Base-by-base conservation (phyloP, 1,140 invertebrate genomes). In the Adoxophyes honmai region DNA sequence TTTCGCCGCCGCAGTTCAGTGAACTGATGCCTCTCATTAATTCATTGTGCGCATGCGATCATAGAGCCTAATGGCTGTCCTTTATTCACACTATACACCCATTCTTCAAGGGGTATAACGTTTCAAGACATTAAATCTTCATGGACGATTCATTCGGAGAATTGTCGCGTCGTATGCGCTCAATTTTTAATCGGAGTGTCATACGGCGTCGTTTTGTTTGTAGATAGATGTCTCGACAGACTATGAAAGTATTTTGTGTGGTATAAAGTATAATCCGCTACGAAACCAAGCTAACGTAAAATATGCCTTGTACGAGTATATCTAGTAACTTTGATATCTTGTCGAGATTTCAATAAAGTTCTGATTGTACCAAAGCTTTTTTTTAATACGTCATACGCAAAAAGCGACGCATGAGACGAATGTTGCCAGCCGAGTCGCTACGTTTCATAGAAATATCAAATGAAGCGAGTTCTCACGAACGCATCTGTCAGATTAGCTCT, bases 401-500 rank as follows among this genome's bases (percentile, higher is more conserved):
- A n/a, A 42, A 48, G 56, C 64, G 65, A 64, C 75, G 75, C n/a
- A n/a, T 3, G 21, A 28, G 6, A 2, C 2, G 21, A 28, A 6
- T 28, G 21, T 28, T 28, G 21, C 21, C 21, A 28, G 21, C 6
- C 21, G 21, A 28, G 21, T 6, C 21, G 21, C 2, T 28, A 6
- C 6, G 21, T 28, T 6, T 28, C 21, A 28, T 28, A 28, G 21
- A 28, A 28, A 77, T 79, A 78, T 75, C 71, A 75, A 79, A 79
- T 36, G 64, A 66, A 74, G 77, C 76, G 57, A 33, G 73, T 78
- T 78, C 68, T 64, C 66, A 70, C 60, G 64, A 57, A 35, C 67
- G 73, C 77, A 77, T 73, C 66, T 76, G 79, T 77, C 73, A 69
- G 69, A 70, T 77, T 75, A 70, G 73, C 68, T 73, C 71, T 69